Evolutionary conservation across 2,888 invertebrate genomes (phyloP), one percentile per base, ranked within the genome.

Genomic region (Himalopsyche anomala): DNA sequence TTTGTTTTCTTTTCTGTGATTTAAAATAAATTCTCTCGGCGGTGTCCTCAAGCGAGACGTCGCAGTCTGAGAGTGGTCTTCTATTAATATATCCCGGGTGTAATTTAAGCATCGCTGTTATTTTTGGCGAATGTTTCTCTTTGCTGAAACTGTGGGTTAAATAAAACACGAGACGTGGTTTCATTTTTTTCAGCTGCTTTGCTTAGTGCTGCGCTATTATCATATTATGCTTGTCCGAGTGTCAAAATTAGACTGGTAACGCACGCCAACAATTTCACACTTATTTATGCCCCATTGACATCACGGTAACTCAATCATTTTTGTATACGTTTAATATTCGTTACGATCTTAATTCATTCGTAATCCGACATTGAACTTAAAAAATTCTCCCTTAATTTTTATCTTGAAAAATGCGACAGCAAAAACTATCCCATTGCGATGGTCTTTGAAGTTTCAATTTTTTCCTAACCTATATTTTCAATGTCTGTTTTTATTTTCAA

Each of bases 91-190:
- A 62, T 8, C 62, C 11, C 62, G 62, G 28, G 19, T 62, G 62
- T 62, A 62, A 62, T 19, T 62, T 28, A 62, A 62, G 62, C 62
- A 62, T 62, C 62, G 62, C 28, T 62, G 62, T 62, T 62, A 62
- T 62, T 62, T 62, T 62, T 62, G 62, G 62, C 62, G 62, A 62
- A 62, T 62, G 62, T 62, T n/a, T 62, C 62, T 62, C 19, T n/a
- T 19, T 2, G 19, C 4, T 8, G 28, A 62, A 19, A 62, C 62
- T 62, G 62, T 62, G 62, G 62, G 19, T 62, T 8, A 62, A 62
- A 62, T 62, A 19, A 62, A 62, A 62, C 62, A 56, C 56, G 8
- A 9, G 62, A 19, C 62, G 62, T 11, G 8, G 62, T 62, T 62
- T 62, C 15, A 62, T 11, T 62, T 19, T 62, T 62, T 62, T 62